These are phyloP conservation scores for Rhabdornis inornatus DNA, from an alignment of 2,113 vertebrate genomes.

Conservation along the genomic window DNA sequence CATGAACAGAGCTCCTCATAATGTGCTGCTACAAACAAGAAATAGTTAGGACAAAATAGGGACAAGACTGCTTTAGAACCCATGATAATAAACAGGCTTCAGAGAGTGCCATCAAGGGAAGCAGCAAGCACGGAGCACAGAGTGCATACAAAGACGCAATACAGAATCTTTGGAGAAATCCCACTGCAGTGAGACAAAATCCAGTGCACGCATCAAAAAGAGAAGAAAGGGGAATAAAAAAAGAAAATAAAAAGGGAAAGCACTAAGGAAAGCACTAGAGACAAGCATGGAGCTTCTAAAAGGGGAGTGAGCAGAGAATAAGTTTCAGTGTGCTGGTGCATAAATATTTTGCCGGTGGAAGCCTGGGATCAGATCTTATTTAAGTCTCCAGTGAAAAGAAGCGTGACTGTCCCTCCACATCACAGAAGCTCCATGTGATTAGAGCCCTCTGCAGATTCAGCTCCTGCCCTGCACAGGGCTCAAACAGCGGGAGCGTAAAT, in stretches of 20 bases:
- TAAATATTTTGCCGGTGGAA: conserved; percentile 11
- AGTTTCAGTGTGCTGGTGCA: neutral
- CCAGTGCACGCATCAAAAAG: neutral
- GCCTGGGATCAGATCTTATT: neutral
- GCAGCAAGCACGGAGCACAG: neutral
- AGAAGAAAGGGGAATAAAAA: neutral
- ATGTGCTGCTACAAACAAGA: neutral
- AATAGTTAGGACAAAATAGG: neutral
- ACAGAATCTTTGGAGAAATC: neutral
- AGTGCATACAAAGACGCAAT: neutral
- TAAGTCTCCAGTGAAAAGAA: conserved; percentile 15
- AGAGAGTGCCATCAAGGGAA: neutral
- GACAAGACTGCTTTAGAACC: neutral
- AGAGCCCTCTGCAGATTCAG: conserved; percentile 25
- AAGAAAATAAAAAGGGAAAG: neutral
- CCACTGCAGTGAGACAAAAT: neutral
- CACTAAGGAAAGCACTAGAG: neutral
- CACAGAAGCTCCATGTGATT: neutral
- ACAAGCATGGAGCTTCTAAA: neutral
- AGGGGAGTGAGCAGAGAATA: neutral
- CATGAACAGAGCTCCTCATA: neutral
- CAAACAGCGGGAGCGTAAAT: conserved; percentile 32
- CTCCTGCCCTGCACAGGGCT: conserved; percentile 4
- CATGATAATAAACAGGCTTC: neutral
- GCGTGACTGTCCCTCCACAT: neutral